phyloP scores from a whole-genome alignment of 2,888 invertebrate species.

The Trisateles emortualis region DNA sequence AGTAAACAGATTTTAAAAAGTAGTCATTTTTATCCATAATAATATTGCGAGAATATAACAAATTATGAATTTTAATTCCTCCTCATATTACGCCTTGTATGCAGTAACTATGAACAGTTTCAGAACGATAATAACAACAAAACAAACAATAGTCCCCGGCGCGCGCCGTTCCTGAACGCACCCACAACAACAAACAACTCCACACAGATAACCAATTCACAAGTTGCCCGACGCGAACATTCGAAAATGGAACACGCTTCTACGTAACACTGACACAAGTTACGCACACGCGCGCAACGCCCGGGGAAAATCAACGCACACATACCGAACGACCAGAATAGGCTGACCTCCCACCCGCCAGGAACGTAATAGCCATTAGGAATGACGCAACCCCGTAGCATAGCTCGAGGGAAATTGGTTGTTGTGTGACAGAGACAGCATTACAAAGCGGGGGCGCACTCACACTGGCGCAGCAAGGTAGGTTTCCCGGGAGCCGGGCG shows the following conservation, averaged over 20 bases:
- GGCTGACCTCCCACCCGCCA: conserved; percentile 60
- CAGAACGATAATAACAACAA: conserved; percentile 78
- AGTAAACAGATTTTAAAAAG: background rate
- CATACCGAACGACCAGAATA: conserved; percentile 45
- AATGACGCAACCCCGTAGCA: conserved; percentile 46
- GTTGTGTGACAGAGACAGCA: conserved; percentile 53
- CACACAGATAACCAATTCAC: conserved; percentile 82
- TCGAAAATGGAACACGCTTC: conserved; percentile 73
- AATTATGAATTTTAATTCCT: conserved; percentile 13
- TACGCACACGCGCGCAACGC: conserved; percentile 61
- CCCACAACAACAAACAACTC: conserved; percentile 63
- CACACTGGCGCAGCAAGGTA: conserved; percentile 66
- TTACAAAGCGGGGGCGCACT: conserved; percentile 46
- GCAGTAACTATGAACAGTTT: conserved; percentile 57
- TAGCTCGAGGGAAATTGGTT: conserved; percentile 58
- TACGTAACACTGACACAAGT: conserved; percentile 66
- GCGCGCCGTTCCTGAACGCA: conserved; percentile 66
- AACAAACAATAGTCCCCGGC: conserved; percentile 73
- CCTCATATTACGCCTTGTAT: conserved; percentile 36
- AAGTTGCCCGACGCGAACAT: conserved; percentile 70
- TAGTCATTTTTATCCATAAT: too few species aligned
- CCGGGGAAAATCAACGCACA: conserved; percentile 75
- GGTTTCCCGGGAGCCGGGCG: conserved; percentile 82
- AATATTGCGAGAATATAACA: background rate
- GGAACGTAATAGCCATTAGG: conserved; percentile 33